Evolutionary conservation across 1,140 invertebrate species (phyloP).

Genomic region (Meloidogyne exigua): DNA sequence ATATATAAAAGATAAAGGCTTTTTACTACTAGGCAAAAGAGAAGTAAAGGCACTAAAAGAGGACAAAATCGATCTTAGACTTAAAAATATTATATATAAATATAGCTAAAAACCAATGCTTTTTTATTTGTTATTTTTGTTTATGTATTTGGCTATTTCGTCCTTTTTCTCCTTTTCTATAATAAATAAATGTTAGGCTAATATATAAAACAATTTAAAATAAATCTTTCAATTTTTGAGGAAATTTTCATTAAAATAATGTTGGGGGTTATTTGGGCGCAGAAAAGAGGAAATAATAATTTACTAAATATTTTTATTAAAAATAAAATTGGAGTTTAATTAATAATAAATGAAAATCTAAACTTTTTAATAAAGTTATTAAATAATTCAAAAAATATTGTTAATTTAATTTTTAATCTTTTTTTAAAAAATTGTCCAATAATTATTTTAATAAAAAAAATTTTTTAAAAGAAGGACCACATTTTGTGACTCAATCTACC

Average conservation of each 20-base stretch:
- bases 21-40: background rate
- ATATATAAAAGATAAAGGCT: background rate
- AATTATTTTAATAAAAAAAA: background rate
- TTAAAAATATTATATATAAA: background rate
- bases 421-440: no score
- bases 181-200: no score
- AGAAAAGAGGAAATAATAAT: no score
- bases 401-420: no score
- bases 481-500: background rate
- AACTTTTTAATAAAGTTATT: no score
- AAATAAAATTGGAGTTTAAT: no score
- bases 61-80: background rate
- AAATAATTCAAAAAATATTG: background rate
- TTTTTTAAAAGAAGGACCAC: background rate
- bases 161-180: background rate
- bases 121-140: background rate
- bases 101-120: background rate
- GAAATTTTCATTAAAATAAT: no score
- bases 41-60: background rate
- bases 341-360: no score
- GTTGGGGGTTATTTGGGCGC: no score
- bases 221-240: no score
- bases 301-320: no score
- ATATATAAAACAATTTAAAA: no score
- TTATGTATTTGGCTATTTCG: background rate